Percentiles rank a stretch among this genome's conserved stretches.
Evolutionary conservation across 2,113 vertebrate species (phyloP).

Genomic region (Cyprinodon variegatus): DNA sequence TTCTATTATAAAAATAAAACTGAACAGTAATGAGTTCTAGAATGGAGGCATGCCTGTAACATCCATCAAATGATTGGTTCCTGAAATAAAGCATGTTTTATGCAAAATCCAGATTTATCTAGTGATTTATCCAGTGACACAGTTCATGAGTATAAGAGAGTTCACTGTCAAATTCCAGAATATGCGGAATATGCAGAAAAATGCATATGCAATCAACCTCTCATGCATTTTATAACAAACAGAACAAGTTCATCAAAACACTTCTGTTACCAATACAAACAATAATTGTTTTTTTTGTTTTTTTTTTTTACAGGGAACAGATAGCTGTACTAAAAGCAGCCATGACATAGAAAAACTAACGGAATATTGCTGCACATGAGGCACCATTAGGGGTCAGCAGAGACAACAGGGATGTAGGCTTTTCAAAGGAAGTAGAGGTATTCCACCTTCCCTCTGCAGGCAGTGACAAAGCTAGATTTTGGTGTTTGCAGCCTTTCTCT

Average conservation of each 20-base stretch:
- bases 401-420: slow-evolving; percentile 17
- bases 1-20: no score
- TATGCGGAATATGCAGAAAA: slow-evolving; percentile 31
- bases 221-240: slow-evolving; percentile 35
- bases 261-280: not conserved
- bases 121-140: not conserved
- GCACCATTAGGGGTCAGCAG: slow-evolving; percentile 72
- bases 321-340: not conserved
- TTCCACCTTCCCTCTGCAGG: slow-evolving; percentile 63
- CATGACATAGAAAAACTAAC: not conserved
- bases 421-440: slow-evolving; percentile 22
- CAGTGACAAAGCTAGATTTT: slow-evolving; percentile 61
- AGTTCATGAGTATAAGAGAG: not conserved
- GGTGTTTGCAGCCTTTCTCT: slow-evolving; percentile 59
- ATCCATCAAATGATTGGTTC: not conserved
- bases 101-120: not conserved
- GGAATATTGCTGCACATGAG: slow-evolving; percentile 14
- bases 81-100: not conserved
- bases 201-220: slow-evolving; percentile 10
- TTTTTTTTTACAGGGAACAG: slow-evolving; percentile 1
- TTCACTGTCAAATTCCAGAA: slow-evolving; percentile 19
- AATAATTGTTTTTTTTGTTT: not conserved
- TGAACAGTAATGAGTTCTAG: no score
- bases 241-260: not conserved
- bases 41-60: not conserved